Evolutionary conservation across 2,888 invertebrate genomes (phyloP).

Genomic region (Stramonita haemastoma): DNA sequence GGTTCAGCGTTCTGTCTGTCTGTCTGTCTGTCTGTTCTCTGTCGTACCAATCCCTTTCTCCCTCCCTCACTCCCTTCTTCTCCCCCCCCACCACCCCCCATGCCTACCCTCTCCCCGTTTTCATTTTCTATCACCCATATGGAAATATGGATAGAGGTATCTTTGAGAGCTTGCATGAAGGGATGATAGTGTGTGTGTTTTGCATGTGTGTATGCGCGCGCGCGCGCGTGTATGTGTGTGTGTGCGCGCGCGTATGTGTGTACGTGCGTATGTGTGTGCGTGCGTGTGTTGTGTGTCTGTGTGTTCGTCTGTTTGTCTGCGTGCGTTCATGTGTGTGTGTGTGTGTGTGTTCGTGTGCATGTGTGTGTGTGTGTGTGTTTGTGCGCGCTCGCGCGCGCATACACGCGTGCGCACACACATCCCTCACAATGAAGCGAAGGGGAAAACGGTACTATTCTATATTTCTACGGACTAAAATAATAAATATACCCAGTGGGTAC

Average conservation of each 20-base stretch:
- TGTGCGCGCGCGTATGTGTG: not conserved
- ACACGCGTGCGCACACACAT: not conserved
- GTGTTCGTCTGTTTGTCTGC: not conserved
- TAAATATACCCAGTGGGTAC: too few relatives aligned
- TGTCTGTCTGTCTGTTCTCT: too few relatives aligned
- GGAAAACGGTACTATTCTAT: too few relatives aligned
- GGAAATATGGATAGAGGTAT: not conserved
- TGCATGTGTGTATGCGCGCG: not conserved
- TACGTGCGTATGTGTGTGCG: not conserved
- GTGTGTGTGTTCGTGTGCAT: not conserved
- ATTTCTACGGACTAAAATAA: too few relatives aligned
- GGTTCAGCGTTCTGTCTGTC: too few relatives aligned
- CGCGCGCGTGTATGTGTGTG: not conserved
- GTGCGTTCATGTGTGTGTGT: not conserved
- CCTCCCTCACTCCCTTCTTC: too few relatives aligned
- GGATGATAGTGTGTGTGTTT: conserved; percentile 12
- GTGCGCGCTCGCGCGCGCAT: not conserved
- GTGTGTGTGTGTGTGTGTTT: not conserved
- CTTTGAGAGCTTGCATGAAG: not conserved
- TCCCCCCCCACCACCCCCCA: too few relatives aligned
- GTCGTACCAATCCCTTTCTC: too few relatives aligned
- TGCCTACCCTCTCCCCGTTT: not conserved
- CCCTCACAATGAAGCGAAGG: too few relatives aligned
- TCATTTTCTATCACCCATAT: not conserved
- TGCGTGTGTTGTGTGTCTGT: not conserved